Conservation (phyloP, 2,113 vertebrate species). For the Pristiophorus japonicus region DNA sequence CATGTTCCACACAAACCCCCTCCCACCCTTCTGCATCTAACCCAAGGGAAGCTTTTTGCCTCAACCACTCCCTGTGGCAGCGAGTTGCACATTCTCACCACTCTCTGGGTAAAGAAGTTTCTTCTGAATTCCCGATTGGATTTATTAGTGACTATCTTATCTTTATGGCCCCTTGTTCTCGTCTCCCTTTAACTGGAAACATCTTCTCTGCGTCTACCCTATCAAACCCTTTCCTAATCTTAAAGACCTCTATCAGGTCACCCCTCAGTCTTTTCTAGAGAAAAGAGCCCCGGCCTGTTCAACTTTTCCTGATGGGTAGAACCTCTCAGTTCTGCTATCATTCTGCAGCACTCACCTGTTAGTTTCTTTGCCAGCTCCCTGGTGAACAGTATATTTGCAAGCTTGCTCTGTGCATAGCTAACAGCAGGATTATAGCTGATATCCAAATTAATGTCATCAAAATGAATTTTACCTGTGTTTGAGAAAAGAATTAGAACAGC, state of each 20-base stretch:
- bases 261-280: background rate
- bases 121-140: background rate
- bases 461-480: constrained; percentile 54
- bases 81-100: background rate
- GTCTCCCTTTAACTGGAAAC: background rate
- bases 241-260: background rate
- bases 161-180: background rate
- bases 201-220: background rate
- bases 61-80: background rate
- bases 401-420: constrained; percentile 61
- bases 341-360: constrained; percentile 46
- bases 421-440: constrained; percentile 44
- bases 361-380: constrained; percentile 54
- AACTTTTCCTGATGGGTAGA: background rate
- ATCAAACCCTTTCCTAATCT: background rate
- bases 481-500: background rate
- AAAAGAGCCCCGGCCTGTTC: background rate
- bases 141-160: background rate
- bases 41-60: background rate
- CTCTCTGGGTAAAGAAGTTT: background rate
- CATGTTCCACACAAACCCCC: background rate
- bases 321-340: background rate
- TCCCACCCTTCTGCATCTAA: background rate
- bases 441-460: constrained; percentile 62
- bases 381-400: constrained; percentile 61